Conservation (phyloP, 2,113 vertebrate genomes). For the Lepisosteus oculatus region DNA sequence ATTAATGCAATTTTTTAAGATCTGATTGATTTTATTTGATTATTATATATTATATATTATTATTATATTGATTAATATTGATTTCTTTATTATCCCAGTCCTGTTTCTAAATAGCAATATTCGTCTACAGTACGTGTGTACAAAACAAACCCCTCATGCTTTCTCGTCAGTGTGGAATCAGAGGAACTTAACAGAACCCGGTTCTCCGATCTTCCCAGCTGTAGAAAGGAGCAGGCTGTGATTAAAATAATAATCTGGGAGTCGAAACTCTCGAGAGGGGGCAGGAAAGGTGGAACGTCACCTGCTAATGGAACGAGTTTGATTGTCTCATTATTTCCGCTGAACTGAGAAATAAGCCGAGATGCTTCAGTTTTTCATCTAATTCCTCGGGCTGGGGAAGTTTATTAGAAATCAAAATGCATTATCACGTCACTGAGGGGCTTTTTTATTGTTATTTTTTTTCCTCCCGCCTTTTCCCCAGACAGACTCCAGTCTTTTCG, state of each 20-base stretch:
- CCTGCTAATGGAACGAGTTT: background rate
- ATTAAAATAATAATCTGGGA: background rate
- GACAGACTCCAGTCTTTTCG: background rate
- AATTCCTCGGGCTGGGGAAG: background rate
- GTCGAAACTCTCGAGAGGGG: slow-evolving; percentile 1
- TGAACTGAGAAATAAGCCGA: background rate
- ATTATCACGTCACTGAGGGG: background rate
- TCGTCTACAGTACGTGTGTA: too few relatives aligned
- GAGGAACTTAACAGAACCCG: too few relatives aligned
- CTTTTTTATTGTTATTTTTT: background rate
- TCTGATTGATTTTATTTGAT: too few relatives aligned
- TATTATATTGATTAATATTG: too few relatives aligned
- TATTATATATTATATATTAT: too few relatives aligned
- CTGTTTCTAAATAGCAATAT: too few relatives aligned
- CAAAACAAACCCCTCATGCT: too few relatives aligned
- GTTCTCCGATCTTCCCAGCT: too few relatives aligned
- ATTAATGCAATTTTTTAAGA: too few relatives aligned
- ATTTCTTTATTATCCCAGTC: too few relatives aligned
- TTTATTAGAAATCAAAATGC: slow-evolving; percentile 5
- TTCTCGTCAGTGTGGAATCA: too few relatives aligned
- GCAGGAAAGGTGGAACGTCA: background rate
- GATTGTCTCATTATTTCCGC: slow-evolving; percentile 11
- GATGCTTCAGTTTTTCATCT: background rate
- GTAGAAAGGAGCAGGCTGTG: too few relatives aligned
- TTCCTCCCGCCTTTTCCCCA: background rate